Evolutionary conservation across 2,797 vertebrate genomes (phyloP).

Genomic region (Bovichtus variegatus): DNA sequence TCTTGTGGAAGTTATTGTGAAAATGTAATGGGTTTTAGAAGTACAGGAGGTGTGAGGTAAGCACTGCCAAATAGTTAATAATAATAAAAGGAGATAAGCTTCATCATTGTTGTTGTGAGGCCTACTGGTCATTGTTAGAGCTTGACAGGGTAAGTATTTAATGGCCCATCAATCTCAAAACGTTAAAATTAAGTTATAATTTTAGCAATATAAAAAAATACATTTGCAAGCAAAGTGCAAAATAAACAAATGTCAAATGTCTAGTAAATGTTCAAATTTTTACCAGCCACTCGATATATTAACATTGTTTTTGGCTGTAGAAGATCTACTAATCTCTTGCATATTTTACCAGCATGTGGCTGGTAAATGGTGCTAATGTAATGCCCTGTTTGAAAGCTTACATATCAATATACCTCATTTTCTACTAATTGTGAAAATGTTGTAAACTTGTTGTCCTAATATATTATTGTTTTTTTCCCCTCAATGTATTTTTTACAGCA

Average conservation of each 20-base stretch:
- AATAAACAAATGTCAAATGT: too few relatives aligned
- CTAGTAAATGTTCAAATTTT: too few relatives aligned
- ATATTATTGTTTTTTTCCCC: not conserved
- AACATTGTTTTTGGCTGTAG: too few relatives aligned
- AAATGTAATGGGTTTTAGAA: not conserved
- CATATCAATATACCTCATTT: not conserved
- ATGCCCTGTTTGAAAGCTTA: too few relatives aligned
- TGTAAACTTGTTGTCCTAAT: not conserved
- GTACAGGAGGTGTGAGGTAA: not conserved
- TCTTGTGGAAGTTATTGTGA: not conserved
- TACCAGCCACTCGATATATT: too few relatives aligned
- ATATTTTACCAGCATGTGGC: too few relatives aligned
- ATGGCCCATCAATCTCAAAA: not conserved
- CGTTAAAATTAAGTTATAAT: not conserved
- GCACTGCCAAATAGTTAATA: not conserved
- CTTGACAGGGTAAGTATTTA: conserved; percentile 4
- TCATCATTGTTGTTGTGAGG: not conserved
- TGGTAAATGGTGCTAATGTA: too few relatives aligned
- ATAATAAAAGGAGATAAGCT: not conserved
- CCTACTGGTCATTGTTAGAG: not conserved
- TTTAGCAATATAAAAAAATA: not conserved
- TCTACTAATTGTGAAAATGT: not conserved
- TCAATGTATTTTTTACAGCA: not conserved
- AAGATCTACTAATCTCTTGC: too few relatives aligned
- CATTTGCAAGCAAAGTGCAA: not conserved